Evolutionary conservation across 2,113 vertebrate genomes (phyloP).

Genomic region (Lasiurus cinereus): DNA sequence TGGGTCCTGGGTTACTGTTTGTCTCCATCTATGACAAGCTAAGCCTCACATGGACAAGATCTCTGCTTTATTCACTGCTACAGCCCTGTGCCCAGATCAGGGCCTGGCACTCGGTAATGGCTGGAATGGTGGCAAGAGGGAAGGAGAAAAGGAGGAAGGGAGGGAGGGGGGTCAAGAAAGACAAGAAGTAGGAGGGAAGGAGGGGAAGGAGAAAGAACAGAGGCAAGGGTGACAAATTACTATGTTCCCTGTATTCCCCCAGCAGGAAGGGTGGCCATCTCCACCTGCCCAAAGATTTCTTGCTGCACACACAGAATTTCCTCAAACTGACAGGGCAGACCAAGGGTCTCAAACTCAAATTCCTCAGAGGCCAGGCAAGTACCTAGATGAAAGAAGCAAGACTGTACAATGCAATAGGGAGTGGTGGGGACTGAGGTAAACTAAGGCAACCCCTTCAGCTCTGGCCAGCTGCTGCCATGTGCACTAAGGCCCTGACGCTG

Average conservation of each 20-base stretch:
- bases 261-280: not conserved
- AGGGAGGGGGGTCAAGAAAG: accelerated
- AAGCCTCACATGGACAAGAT: not conserved
- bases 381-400: not conserved
- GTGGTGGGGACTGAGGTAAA: not conserved
- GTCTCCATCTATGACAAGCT: not conserved
- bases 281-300: not conserved
- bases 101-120: not conserved
- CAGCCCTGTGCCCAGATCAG: not conserved
- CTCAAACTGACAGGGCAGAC: not conserved
- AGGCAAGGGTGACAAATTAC: not conserved
- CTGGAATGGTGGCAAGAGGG: not conserved
- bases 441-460: not conserved
- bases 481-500: accelerated
- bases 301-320: not conserved
- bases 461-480: not conserved
- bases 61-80: not conserved
- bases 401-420: no score
- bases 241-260: not conserved
- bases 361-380: not conserved
- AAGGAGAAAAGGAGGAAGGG: not conserved
- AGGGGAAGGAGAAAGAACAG: not conserved
- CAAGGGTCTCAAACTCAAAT: not conserved
- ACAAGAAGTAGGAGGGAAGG: no score
- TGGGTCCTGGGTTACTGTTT: not conserved